phyloP scores from a whole-genome alignment of 2,888 invertebrate genomes.

The Diabrotica balteata region DNA sequence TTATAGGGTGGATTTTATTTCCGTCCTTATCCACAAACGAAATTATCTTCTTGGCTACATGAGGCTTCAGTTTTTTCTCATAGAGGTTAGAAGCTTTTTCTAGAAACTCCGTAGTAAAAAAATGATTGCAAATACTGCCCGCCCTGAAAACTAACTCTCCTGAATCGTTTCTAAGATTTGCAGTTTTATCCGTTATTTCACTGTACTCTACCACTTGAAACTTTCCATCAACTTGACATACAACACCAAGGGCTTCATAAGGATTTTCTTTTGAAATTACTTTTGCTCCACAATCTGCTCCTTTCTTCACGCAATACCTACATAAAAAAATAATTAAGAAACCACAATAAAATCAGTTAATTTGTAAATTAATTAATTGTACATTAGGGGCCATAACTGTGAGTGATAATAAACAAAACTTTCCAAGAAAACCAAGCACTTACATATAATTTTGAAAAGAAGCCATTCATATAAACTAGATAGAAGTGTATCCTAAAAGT shows the following conservation, averaged over 20 bases:
- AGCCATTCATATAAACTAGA: background rate
- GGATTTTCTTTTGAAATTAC: conserved; percentile 92
- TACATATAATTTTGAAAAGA: too few species aligned
- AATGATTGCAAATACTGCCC: conserved; percentile 98
- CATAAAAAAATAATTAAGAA: conserved; percentile 1
- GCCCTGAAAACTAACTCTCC: conserved; percentile 89
- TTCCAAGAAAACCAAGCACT: too few species aligned
- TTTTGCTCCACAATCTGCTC: conserved; percentile 95
- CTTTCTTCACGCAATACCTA: conserved; percentile 81
- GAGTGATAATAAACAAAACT: too few species aligned
- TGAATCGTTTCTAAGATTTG: conserved; percentile 78
- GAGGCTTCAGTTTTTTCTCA: conserved; percentile 81
- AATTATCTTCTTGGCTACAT: conserved; percentile 97
- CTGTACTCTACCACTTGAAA: conserved; percentile 97
- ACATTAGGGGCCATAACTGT: too few species aligned
- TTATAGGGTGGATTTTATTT: conserved; percentile 73
- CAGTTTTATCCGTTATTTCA: conserved; percentile 88
- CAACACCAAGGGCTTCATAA: conserved; percentile 93
- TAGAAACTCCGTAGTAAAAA: conserved; percentile 89
- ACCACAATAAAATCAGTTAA: too few species aligned
- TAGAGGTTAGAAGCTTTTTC: conserved; percentile 72
- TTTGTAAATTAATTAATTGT: too few species aligned
- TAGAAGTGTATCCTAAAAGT: background rate
- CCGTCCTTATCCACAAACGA: conserved; percentile 80
- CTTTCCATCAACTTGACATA: conserved; percentile 89